These are phyloP conservation scores for Clytia hemisphaerica DNA, from an alignment of 30 jellyfish, hydroid and myxozoan species.

Conservation along the genomic window DNA sequence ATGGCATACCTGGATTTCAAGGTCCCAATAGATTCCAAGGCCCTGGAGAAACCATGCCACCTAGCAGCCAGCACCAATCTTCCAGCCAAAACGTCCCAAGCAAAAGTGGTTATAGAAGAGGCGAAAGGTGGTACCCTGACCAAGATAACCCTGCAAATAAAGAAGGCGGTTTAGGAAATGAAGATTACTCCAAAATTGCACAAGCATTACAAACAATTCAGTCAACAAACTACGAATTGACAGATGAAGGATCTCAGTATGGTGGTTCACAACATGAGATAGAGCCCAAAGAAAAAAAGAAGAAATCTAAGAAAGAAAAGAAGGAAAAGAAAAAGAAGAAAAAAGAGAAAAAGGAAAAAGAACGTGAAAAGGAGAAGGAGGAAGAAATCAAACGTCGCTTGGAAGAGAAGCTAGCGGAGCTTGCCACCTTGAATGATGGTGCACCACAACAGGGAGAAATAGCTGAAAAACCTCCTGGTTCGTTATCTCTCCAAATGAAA, in stretches of 20 bases:
- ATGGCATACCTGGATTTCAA: not conserved
- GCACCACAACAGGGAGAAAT: not conserved
- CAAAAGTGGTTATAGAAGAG: no score
- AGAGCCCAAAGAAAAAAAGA: not conserved
- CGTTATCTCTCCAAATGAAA: slow-evolving; percentile 12
- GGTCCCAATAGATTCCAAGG: not conserved
- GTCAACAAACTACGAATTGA: slow-evolving; percentile 11
- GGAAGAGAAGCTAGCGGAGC: slow-evolving; percentile 29
- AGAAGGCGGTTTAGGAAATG: slow-evolving; percentile 7
- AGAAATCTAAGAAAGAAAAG: no score
- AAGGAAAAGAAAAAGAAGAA: slow-evolving; percentile 10
- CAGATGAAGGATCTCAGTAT: not conserved
- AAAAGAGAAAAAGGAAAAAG: slow-evolving; percentile 10
- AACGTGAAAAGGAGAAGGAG: slow-evolving; percentile 18
- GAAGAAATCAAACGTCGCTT: slow-evolving; percentile 17
- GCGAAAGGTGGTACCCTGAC: no score
- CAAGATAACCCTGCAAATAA: no score
- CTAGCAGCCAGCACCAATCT: not conserved
- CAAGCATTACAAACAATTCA: slow-evolving; percentile 28
- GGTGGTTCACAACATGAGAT: slow-evolving; percentile 1
- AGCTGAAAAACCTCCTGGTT: not conserved
- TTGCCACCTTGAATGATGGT: slow-evolving; percentile 30
- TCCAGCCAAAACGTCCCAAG: not conserved
- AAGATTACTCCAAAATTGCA: slow-evolving; percentile 26
- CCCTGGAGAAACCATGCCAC: slow-evolving; percentile 4